Evolutionary conservation across 2,888 invertebrate genomes (phyloP).

Genomic region (Malacosoma neustria): DNA sequence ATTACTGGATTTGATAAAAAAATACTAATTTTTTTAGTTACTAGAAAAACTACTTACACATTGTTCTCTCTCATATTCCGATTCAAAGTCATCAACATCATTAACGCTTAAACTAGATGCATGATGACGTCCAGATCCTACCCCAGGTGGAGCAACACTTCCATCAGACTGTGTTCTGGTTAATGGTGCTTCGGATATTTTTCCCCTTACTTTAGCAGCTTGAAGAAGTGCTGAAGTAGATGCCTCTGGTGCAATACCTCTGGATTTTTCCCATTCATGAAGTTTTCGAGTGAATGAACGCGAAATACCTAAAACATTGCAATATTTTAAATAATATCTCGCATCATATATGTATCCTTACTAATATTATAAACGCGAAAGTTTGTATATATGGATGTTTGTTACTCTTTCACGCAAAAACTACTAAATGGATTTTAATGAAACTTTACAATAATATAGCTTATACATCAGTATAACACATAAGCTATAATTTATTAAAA

Average conservation of each 20-base stretch:
- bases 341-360: too few relatives aligned
- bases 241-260: slow-evolving; percentile 88
- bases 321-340: too few relatives aligned
- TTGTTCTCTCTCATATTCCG: slow-evolving; percentile 70
- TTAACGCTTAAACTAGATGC: slow-evolving; percentile 83
- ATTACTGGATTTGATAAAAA: too few relatives aligned
- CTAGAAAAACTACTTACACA: slow-evolving; percentile 50
- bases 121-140: slow-evolving; percentile 77
- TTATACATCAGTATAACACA: too few relatives aligned
- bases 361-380: too few relatives aligned
- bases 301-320: slow-evolving; percentile 77
- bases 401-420: too few relatives aligned
- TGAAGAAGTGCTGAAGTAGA: slow-evolving; percentile 87
- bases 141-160: slow-evolving; percentile 78
- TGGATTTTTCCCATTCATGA: slow-evolving; percentile 94
- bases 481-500: too few relatives aligned
- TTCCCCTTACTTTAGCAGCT: slow-evolving; percentile 47
- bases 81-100: slow-evolving; percentile 78
- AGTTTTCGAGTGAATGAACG: slow-evolving; percentile 91
- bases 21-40: too few relatives aligned
- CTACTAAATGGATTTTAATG: too few relatives aligned
- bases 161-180: slow-evolving; percentile 86
- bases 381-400: too few relatives aligned
- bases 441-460: too few relatives aligned
- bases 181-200: slow-evolving; percentile 53